Evolutionary conservation across 1,140 invertebrate species (phyloP).

Genomic region (Aphidius ervi): DNA sequence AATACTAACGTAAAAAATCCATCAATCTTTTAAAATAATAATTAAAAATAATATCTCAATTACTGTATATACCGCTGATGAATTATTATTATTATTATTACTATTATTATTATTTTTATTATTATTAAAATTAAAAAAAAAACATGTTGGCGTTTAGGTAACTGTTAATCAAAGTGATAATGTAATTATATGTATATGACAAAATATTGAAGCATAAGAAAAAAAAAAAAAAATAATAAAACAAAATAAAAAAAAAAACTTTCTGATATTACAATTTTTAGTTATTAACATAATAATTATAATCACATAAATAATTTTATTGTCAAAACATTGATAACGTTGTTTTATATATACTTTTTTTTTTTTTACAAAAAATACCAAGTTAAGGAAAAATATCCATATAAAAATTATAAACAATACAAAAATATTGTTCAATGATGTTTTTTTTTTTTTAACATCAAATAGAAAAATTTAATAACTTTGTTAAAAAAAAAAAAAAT

Average conservation of each 20-base stretch:
- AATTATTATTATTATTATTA: slow-evolving; percentile 33
- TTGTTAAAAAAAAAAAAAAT: not conserved
- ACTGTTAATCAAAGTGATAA: slow-evolving; percentile 26
- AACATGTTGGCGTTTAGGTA: slow-evolving; percentile 24
- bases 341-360: not conserved
- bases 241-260: not conserved
- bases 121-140: slow-evolving; percentile 28
- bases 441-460: no score
- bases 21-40: not conserved
- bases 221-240: slow-evolving; percentile 3
- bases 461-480: not conserved
- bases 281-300: slow-evolving; percentile 14
- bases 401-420: no score
- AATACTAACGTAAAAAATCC: not conserved
- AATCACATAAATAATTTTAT: slow-evolving; percentile 20
- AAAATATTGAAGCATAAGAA: slow-evolving; percentile 15
- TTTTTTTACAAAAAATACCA: not conserved
- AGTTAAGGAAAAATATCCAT: no score
- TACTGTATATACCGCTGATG: slow-evolving; percentile 48
- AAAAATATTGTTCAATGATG: no score
- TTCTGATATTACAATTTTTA: slow-evolving; percentile 8
- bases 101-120: slow-evolving; percentile 14
- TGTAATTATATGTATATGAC: slow-evolving; percentile 24
- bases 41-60: slow-evolving; percentile 33
- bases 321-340: slow-evolving; percentile 9